Base-by-base conservation (phyloP, 1,140 invertebrate genomes). In the Lepidotrigona ventralis region DNA sequence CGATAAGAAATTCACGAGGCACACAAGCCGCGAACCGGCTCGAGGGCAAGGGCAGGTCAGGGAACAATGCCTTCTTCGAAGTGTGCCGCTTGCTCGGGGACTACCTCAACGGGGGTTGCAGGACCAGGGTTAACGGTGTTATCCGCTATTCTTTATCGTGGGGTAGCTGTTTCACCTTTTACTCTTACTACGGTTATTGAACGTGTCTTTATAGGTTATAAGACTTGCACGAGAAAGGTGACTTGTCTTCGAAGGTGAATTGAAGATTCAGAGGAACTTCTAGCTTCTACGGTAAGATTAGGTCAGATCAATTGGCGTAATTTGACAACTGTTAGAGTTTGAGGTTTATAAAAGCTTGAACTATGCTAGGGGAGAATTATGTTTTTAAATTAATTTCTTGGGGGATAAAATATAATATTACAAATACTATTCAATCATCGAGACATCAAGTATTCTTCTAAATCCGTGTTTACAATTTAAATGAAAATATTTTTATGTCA, bases 1-100 rank as follows among this genome's bases (percentile, higher is more conserved):
- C 66, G 68, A 88, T 88, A 79, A 86, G 85, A 88, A 86, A 89
- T 88, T 88, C 85, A 89, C 79, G 85, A 88, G 77, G 53, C 78
- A 66, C 74, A 68, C 68, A 56, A 86, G 86, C 75, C 60, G 66
- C 75, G 77, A 19, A 56, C 26, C 58, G 72, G 69, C 81, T 33
- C 64, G 79, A 83, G 70, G 81, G 71, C 79, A 81, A 84, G 81
- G 85, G 83, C 81, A 84, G 78, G 78, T 86, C 81, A 89, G 84
- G 81, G 74, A 81, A 84, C 80, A 81, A 84, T 73, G 75, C 56
- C 17, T 60, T 70, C 77, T 79, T 58, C 66, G 46, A 68, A 83
- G 63, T 81, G 74, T 79, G 63, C 74, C 64, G 56, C 15, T 29
- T 17, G 46, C 72, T 46, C 53, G 58, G 76, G 58, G 60, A 80